Conservation (phyloP, 1,140 invertebrate genomes). For the Drosophila carrolli region DNA sequence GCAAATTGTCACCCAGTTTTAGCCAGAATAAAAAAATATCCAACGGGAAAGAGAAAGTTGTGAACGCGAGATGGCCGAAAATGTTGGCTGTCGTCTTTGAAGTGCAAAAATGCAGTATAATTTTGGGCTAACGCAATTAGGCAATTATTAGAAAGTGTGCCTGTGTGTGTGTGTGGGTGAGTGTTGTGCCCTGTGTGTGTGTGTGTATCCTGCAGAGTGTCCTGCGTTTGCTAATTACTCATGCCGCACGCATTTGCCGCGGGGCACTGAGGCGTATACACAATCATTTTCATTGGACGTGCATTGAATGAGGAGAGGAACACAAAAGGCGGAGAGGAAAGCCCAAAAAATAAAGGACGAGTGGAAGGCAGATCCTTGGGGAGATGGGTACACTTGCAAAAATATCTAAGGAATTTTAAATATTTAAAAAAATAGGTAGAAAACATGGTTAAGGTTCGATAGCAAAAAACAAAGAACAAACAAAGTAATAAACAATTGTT, state of each 20-base stretch:
- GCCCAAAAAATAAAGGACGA: constrained; percentile 16
- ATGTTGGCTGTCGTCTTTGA: constrained; percentile 52
- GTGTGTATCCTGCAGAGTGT: constrained; percentile 45
- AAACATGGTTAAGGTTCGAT: too few relatives aligned
- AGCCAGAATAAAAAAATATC: constrained; percentile 23
- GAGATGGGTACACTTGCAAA: constrained; percentile 1
- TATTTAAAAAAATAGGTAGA: too few relatives aligned
- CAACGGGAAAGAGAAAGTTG: constrained; percentile 53
- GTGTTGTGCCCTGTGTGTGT: constrained; percentile 8
- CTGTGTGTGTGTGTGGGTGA: background rate
- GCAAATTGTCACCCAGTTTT: constrained; percentile 79
- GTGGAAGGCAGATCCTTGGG: background rate
- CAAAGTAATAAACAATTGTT: background rate
- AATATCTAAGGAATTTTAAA: background rate
- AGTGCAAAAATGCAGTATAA: constrained; percentile 79
- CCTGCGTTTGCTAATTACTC: constrained; percentile 74
- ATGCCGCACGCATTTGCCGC: constrained; percentile 75
- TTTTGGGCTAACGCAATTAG: constrained; percentile 78
- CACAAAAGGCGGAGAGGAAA: background rate
- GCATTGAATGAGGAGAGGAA: constrained; percentile 61
- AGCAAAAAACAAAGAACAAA: too few relatives aligned
- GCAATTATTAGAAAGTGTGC: constrained; percentile 60
- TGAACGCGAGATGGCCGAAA: constrained; percentile 22
- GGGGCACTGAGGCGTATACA: constrained; percentile 80
- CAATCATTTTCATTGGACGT: constrained; percentile 78